Base-by-base conservation (phyloP, 2,888 invertebrate species). In the Horisme vitalbata region DNA sequence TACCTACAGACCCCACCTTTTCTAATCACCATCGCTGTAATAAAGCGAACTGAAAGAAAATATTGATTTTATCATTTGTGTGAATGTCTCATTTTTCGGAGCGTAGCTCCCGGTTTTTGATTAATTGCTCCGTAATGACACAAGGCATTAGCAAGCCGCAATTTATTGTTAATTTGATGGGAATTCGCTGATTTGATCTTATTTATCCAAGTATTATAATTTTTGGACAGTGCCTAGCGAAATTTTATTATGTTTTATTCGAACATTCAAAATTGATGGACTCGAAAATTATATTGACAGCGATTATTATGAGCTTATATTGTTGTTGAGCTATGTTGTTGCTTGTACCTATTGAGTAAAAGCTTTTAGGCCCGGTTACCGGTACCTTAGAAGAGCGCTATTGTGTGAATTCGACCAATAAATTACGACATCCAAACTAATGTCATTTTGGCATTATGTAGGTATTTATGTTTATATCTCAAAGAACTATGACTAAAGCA, bases 71-170 rank as follows among this genome's bases (percentile, higher is more conserved):
- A 47, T 52, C 37, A 63, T 62, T 60, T 48, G 44, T 48, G 51
- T 51, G 52, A 65, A 65, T 66, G 63, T 59, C 56, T 41, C 53
- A 67, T 68, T 68, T 65, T 77, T 75, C 73, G 68, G 62, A 63
- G 61, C 63, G 66, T 63, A 66, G 55, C 57, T 62, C 69, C 62
- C 63, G 59, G 61, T 71, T 70, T 80, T 79, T 88, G 85, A 88
- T 87, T 87, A 88, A 86, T 88, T 79, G 74, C 77, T 72, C 52
- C 68, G 65, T 88, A 86, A 88, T 83, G 88, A 76, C 79, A 71
- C 41, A 64, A 68, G 58, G 75, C 88, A 87, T 88, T 88, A 86
- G 80, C 68, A 71, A 50, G 20, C 51, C 67, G 61, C 66, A 79
- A 77, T 78, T 83, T 73, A 77, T 83, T 78, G 74, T 75, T 80